Conservation (phyloP, 2,797 vertebrate genomes). For the Scomberomorus guttatus region DNA sequence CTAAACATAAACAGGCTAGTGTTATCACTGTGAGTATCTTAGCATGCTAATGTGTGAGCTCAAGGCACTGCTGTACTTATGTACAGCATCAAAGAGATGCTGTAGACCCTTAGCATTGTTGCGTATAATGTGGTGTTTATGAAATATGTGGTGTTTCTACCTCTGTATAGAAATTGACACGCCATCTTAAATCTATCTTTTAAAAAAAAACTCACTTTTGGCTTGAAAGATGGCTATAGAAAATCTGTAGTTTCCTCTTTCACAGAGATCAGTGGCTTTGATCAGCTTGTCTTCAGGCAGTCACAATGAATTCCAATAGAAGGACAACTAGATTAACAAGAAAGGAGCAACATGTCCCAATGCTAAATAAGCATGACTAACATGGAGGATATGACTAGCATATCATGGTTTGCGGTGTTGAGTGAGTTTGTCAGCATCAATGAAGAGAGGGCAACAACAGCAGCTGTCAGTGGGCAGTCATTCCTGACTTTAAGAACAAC, state of each 20-base stretch:
- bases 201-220: background rate
- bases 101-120: too few species aligned
- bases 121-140: too few species aligned
- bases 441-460: slow-evolving; percentile 16
- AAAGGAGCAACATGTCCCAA: slow-evolving; percentile 31
- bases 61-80: too few species aligned
- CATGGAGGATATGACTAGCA: slow-evolving; percentile 42
- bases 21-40: too few species aligned
- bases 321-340: background rate
- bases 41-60: too few species aligned
- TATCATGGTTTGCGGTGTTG: slow-evolving; percentile 29
- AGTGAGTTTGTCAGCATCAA: slow-evolving; percentile 38
- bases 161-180: background rate
- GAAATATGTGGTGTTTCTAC: background rate
- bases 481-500: slow-evolving; percentile 4
- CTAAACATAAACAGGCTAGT: too few species aligned
- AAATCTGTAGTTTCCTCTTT: slow-evolving; percentile 4
- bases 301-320: slow-evolving; percentile 12
- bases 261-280: background rate
- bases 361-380: slow-evolving; percentile 33
- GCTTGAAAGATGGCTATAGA: background rate
- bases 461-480: slow-evolving; percentile 34
- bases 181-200: background rate
- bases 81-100: too few species aligned
- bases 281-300: slow-evolving; percentile 12